phyloP scores from a whole-genome alignment of 2,797 vertebrate genomes.

The Mormyrops attenuatus region DNA sequence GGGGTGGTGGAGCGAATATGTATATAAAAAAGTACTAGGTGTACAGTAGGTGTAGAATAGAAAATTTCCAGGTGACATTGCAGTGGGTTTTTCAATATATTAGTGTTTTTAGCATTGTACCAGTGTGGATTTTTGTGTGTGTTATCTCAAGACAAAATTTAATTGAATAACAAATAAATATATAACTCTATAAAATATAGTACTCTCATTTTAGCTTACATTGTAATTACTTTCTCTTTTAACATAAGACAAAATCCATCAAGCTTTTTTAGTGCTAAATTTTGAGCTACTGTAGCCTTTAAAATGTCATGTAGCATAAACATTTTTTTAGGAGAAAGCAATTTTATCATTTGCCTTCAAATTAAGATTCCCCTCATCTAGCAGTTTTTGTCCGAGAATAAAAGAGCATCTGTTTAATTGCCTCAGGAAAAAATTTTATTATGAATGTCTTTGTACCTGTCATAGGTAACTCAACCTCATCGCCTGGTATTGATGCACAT shows the following conservation, averaged over 20 bases:
- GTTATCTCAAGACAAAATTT: neutral
- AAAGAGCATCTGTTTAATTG: conserved; percentile 14
- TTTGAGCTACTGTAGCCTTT: neutral
- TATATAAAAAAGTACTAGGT: neutral
- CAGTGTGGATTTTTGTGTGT: neutral
- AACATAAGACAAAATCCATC: neutral
- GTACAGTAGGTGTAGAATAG: neutral
- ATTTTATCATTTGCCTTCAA: neutral
- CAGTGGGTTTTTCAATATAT: neutral
- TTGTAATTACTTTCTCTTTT: neutral
- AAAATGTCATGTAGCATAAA: neutral
- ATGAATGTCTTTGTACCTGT: conserved; percentile 9
- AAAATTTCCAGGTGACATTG: neutral
- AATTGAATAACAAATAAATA: neutral
- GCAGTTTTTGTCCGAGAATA: neutral
- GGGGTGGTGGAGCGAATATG: neutral
- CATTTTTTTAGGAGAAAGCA: neutral
- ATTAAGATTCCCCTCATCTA: neutral
- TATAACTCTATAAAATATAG: neutral
- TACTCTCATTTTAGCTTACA: neutral
- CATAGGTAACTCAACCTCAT: conserved; percentile 9
- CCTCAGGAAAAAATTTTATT: neutral
- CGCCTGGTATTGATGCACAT: conserved; percentile 6
- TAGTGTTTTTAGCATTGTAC: neutral
- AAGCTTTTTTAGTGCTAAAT: neutral